A percentile compares a stretch with the other conserved stretches of the same genome.
Conservation (phyloP, 2,797 vertebrate species). For the Bovichtus diacanthus region DNA sequence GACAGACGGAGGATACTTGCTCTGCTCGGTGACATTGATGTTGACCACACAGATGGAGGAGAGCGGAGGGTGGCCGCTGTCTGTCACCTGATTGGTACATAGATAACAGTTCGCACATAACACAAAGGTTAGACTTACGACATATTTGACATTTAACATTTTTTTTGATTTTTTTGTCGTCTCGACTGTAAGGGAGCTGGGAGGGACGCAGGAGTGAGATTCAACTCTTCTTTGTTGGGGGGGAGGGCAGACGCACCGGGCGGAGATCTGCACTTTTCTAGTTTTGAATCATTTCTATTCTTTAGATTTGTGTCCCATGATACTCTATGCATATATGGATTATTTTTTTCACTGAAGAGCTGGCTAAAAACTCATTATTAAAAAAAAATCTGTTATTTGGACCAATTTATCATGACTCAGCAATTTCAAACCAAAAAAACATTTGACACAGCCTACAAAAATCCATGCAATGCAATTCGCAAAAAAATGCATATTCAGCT, state of each 20-base stretch:
- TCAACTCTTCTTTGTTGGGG: no score
- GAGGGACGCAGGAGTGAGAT: no score
- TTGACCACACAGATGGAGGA: conserved; percentile 92
- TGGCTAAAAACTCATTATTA: not conserved
- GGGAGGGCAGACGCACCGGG: no score
- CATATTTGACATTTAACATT: no score
- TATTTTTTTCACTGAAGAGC: not conserved
- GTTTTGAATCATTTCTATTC: no score
- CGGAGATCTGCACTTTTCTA: no score
- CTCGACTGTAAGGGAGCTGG: no score
- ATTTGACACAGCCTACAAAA: not conserved
- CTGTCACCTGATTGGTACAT: conserved; percentile 86
- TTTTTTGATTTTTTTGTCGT: no score
- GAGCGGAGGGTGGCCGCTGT: conserved; percentile 92
- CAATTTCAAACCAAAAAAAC: conserved; percentile 14
- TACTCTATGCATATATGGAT: not conserved
- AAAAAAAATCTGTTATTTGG: not conserved
- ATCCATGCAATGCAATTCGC: not conserved
- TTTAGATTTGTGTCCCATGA: no score
- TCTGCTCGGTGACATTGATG: conserved; percentile 92
- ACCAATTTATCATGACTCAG: conserved; percentile 17
- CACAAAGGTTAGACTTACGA: not conserved
- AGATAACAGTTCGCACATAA: not conserved
- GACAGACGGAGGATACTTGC: conserved; percentile 90
- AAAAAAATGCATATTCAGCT: conserved; percentile 27